Conservation (phyloP, 2,797 vertebrate species). For the Diceros bicornis region DNA sequence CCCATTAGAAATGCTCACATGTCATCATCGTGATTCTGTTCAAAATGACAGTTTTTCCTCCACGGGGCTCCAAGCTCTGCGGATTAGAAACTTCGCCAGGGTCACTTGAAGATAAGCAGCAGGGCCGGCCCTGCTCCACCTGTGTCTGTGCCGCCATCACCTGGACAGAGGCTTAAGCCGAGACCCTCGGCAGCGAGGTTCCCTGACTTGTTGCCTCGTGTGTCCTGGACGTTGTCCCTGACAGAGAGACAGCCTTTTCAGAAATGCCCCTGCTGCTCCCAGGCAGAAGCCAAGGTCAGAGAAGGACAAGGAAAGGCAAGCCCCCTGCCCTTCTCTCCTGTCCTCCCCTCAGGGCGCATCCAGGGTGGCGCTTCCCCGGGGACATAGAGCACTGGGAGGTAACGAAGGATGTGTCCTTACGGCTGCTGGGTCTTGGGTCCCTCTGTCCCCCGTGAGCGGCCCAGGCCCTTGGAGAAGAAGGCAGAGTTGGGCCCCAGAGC, state of each 20-base stretch:
- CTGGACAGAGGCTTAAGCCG: neutral
- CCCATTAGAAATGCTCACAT: neutral
- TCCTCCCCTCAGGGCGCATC: neutral
- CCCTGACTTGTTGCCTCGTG: neutral
- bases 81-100: neutral
- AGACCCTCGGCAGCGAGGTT: accelerated
- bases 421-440: neutral
- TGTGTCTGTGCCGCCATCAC: accelerated
- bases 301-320: neutral
- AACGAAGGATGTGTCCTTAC: accelerated
- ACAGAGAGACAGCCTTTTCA: neutral
- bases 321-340: accelerated
- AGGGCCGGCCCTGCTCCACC: neutral
- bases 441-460: neutral
- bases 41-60: neutral
- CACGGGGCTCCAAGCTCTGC: neutral
- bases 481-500: neutral
- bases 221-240: neutral
- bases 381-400: too few relatives aligned
- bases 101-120: neutral
- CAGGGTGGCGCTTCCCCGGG: neutral
- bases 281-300: neutral
- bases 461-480: neutral
- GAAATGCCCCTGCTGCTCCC: neutral
- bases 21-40: neutral